Base-by-base conservation (phyloP, 2,797 vertebrate genomes). In the Mallotus villosus region DNA sequence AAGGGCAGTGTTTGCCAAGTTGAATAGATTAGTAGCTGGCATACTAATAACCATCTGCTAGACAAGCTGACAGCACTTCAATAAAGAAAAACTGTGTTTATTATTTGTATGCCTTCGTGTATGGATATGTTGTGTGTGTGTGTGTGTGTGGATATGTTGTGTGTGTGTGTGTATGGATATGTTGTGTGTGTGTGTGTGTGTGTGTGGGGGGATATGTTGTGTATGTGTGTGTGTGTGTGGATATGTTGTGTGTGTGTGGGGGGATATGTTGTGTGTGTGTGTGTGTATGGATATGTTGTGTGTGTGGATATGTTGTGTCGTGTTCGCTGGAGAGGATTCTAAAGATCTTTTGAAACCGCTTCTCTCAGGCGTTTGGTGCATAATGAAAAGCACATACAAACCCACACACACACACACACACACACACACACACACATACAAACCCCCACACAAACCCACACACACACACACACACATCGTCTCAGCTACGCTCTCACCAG, bases 31-130 rank as follows among this genome's bases (percentile, higher is more conserved):
- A 57, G 60, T 32, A 57, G 61, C 37, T n/a, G 29, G 32, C 53
- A 63, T 71, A 21, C 70, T 37, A 71, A 71, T 19, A 64, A 57
- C 49, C 70, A 64, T 71, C 70, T 71, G 70, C 51, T 57, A 63
- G 11, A 63, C 27, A 71, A 71, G 19, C 41, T 34, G 62, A 71
- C 49, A 68, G 51, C 27, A 14, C 11, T 59, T 41, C 62, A 64
- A 71, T 24, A 21, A n/a, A 22, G 59, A 55, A 64, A 29, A 53
- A 6, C 60, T 7, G 19, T 17, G 16, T 17, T n/a, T 17, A 17
- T 11, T 17, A 14, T 17, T 51, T 55, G 46, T 51, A 32, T 17
- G 70, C 19, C n/a, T 14, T 29, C 0, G 55, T 63, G n/a, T 16
- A 32, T 1, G 58, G 11, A 11, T 55, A n/a, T 5, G 19, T 16